Conservation (phyloP, 2,797 vertebrate species). For the Myotis planiceps region DNA sequence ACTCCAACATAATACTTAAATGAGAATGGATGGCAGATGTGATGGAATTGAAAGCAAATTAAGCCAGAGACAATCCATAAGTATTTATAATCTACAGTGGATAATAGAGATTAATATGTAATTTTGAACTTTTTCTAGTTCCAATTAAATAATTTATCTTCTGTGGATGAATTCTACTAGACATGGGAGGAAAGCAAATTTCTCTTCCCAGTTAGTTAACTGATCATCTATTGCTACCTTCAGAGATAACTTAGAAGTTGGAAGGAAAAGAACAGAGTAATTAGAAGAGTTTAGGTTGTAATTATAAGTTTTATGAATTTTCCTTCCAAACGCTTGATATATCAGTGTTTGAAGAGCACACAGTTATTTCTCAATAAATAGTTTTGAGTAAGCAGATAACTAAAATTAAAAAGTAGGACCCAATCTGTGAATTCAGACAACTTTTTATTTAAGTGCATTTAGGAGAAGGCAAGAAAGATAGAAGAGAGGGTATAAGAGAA, state of each 20-base stretch:
- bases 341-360: background rate
- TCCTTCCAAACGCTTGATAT: background rate
- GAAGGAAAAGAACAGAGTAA: background rate
- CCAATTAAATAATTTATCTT: background rate
- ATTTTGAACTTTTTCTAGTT: background rate
- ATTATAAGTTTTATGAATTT: background rate
- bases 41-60: background rate
- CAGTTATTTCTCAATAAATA: background rate
- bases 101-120: background rate
- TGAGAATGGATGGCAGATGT: background rate
- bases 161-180: background rate
- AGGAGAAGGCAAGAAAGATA: background rate
- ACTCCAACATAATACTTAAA: background rate
- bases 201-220: background rate
- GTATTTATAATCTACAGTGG: background rate
- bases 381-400: background rate
- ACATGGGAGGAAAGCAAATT: background rate
- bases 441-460: background rate
- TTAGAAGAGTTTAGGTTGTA: background rate
- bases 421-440: background rate
- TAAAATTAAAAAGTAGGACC: background rate
- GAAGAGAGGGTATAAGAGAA: background rate
- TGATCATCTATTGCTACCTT: background rate
- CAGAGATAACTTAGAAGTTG: background rate
- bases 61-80: background rate